These are phyloP conservation scores for Dioctria rufipes DNA, from an alignment of 2,888 invertebrate genomes.

Conservation along the genomic window DNA sequence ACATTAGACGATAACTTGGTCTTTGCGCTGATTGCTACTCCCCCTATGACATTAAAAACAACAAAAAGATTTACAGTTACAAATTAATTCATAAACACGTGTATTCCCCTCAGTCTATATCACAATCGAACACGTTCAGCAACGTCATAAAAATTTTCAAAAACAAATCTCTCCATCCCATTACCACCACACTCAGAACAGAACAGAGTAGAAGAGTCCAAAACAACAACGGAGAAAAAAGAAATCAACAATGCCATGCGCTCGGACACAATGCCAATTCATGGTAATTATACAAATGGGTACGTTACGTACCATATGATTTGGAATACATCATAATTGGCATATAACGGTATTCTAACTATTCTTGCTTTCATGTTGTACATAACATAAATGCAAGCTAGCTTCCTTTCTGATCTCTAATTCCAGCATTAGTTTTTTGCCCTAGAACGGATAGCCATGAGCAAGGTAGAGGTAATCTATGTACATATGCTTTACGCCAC, in stretches of 20 bases:
- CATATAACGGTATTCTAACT: slow-evolving; percentile 23
- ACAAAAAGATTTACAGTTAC: too few relatives aligned
- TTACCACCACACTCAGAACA: background rate
- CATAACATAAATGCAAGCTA: too few relatives aligned
- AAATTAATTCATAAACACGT: too few relatives aligned
- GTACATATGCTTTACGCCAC: too few relatives aligned
- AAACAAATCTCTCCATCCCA: slow-evolving; percentile 33
- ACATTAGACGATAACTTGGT: too few relatives aligned
- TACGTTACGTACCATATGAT: background rate
- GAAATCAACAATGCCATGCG: slow-evolving; percentile 3
- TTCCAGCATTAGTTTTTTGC: slow-evolving; percentile 10
- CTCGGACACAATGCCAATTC: background rate
- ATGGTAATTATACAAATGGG: slow-evolving; percentile 13
- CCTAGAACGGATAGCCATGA: slow-evolving; percentile 26
- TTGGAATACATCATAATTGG: slow-evolving; percentile 17
- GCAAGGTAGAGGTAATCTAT: slow-evolving; percentile 2
- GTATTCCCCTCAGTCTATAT: too few relatives aligned
- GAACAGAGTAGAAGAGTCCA: background rate
- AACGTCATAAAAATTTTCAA: background rate
- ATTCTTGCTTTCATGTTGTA: slow-evolving; percentile 33
- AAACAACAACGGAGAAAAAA: background rate
- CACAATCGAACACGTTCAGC: too few relatives aligned
- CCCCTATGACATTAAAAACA: too few relatives aligned
- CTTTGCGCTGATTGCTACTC: too few relatives aligned
- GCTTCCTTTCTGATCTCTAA: slow-evolving; percentile 10